Percentiles rank a stretch among this genome's conserved stretches.
These are phyloP conservation scores for Sander vitreus DNA, from an alignment of 2,113 vertebrate species.

Conservation along the genomic window DNA sequence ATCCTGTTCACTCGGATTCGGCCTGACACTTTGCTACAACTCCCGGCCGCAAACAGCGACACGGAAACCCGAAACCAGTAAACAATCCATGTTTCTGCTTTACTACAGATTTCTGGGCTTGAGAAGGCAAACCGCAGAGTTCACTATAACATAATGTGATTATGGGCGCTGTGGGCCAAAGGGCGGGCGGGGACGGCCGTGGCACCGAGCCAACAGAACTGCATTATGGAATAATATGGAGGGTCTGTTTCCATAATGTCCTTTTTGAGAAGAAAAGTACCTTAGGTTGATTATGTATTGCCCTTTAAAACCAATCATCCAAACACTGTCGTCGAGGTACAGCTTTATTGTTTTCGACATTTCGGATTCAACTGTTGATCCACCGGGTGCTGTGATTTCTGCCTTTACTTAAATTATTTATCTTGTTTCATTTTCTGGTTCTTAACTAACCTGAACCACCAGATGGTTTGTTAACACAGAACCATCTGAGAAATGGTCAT, in stretches of 20 bases:
- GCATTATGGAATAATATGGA: constrained; percentile 3
- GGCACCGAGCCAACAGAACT: constrained; percentile 30
- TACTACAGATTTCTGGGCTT: constrained; percentile 69
- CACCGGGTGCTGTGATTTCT: no score
- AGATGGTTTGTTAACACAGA: no score
- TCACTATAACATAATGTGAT: constrained; percentile 70
- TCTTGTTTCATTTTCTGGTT: no score
- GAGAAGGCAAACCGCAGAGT: constrained; percentile 55
- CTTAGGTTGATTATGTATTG: not conserved
- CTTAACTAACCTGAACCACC: no score
- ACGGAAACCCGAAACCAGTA: constrained; percentile 77
- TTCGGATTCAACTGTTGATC: no score
- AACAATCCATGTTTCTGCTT: constrained; percentile 81
- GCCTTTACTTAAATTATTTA: no score
- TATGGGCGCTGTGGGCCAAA: constrained; percentile 46
- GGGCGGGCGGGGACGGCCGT: constrained; percentile 21
- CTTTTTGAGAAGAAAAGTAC: not conserved
- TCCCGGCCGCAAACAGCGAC: constrained; percentile 79
- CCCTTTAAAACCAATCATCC: not conserved
- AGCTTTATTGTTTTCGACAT: no score
- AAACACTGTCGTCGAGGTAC: no score
- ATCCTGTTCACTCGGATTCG: constrained; percentile 80
- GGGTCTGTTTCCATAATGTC: constrained; percentile 9
- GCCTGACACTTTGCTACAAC: constrained; percentile 81
- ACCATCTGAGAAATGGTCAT: no score